A percentile compares a stretch with the other conserved stretches of the same genome.
phyloP scores from a whole-genome alignment of 1,140 invertebrate species.

The Brachionus plicatilis region DNA sequence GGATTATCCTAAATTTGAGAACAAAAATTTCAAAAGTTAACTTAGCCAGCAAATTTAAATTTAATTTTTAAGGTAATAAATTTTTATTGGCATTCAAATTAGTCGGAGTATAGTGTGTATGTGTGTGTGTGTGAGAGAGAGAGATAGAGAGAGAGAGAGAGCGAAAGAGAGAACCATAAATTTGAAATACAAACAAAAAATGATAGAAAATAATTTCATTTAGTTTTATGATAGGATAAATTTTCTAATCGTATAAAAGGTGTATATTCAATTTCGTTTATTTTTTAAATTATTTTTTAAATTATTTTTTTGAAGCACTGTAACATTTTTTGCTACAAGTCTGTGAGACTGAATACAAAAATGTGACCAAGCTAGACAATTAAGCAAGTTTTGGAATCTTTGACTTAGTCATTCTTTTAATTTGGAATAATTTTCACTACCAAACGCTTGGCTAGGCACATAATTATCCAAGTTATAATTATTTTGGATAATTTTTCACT shows the following conservation, averaged over 20 bases:
- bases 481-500: not conserved
- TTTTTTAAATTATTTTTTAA: not conserved
- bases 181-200: not conserved
- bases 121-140: not conserved
- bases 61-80: not conserved
- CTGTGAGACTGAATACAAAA: not conserved
- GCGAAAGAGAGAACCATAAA: not conserved
- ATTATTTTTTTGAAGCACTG: not conserved
- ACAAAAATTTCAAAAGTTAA: not conserved
- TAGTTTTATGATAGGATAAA: not conserved
- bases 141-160: not conserved
- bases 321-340: not conserved
- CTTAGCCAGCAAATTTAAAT: not conserved
- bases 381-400: not conserved
- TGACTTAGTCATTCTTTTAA: not conserved
- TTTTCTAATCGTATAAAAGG: not conserved
- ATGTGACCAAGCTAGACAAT: not conserved
- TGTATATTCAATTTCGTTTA: not conserved
- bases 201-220: not conserved
- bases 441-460: not conserved
- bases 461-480: not conserved
- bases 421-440: not conserved
- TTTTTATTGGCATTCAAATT: not conserved
- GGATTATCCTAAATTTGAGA: not conserved
- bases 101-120: not conserved